Conservation (phyloP, 2,797 vertebrate genomes). For the Capromys pilorides region DNA sequence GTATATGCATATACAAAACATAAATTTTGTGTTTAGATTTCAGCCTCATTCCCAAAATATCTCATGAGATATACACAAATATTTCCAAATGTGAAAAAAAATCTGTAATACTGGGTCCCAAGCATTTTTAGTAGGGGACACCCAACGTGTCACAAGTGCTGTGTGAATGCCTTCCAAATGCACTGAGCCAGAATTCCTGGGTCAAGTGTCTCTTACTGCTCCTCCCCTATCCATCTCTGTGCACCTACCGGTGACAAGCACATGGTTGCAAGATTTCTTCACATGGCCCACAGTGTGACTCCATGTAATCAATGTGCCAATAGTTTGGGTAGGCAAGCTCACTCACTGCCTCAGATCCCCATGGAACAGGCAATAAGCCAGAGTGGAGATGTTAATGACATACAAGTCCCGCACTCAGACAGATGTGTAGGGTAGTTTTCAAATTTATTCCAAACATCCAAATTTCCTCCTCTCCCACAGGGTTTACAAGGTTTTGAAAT, state of each 20-base stretch:
- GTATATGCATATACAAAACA: not conserved
- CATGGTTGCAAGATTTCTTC: not conserved
- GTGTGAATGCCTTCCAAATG: not conserved
- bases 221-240: not conserved
- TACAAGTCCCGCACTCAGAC: not conserved
- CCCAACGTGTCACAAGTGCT: not conserved
- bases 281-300: not conserved
- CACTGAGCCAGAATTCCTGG: not conserved
- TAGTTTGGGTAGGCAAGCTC: slow-evolving; percentile 7
- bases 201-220: not conserved
- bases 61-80: not conserved
- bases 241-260: not conserved
- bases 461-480: not conserved
- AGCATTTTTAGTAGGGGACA: not conserved
- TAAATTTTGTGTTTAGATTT: not conserved
- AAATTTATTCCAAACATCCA: not conserved
- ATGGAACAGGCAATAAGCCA: not conserved
- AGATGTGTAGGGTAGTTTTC: not conserved
- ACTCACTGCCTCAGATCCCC: not conserved
- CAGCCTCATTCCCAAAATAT: not conserved
- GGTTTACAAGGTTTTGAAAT: slow-evolving; percentile 30
- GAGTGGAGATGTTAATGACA: not conserved
- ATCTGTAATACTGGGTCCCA: not conserved
- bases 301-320: not conserved
- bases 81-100: not conserved